Base-by-base conservation (phyloP, 2,888 invertebrate species). In the Eupeodes latifasciatus region DNA sequence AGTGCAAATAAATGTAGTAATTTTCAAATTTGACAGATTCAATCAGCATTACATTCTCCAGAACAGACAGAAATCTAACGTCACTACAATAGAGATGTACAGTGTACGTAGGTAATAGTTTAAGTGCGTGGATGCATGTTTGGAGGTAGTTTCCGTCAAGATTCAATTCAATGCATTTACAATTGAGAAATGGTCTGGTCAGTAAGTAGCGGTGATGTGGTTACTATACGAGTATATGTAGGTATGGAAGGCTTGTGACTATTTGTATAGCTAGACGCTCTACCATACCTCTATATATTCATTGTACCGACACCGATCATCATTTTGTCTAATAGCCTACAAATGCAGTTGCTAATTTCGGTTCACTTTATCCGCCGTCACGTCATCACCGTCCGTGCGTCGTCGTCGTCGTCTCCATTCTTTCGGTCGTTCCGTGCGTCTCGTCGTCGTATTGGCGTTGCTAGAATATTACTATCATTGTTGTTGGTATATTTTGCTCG, bases 341-440 rank as follows among this genome's bases (percentile, higher is more conserved):
- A 85, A 88, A 88, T 85, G 77, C 74, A 85, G 75, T 85, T 75
- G 88, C 74, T 85, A 84, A 88, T 81, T 81, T 83, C 74, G 64
- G 72, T 81, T 6, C 71, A 49, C 27, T 27, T 27, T 59, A 69
- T 36, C 62, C n/a, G 12, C 19, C 49, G 34, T n/a, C 12, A n/a
- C 14, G 14, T 27, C 27, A 5, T n/a, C 0, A 51, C 51, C 12
- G 6, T 14, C 7, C n/a, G 53, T 53, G n/a, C n/a, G 16, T 59
- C 12, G 44, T 44, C 44, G 11, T 19, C 16, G 40, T 0, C 40
- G 5, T 16, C 5, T n/a, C 40, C 40, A 44, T 44, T 44, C 44
- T 9, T 36, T 11, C 6, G 16, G 27, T 27, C 6, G 16, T 1
- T 27, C 9, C 40, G 62, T 16, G 14, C 14, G 1, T 7, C 14